phyloP scores from a whole-genome alignment of 2,888 invertebrate species.

The Limnephilus marmoratus region DNA sequence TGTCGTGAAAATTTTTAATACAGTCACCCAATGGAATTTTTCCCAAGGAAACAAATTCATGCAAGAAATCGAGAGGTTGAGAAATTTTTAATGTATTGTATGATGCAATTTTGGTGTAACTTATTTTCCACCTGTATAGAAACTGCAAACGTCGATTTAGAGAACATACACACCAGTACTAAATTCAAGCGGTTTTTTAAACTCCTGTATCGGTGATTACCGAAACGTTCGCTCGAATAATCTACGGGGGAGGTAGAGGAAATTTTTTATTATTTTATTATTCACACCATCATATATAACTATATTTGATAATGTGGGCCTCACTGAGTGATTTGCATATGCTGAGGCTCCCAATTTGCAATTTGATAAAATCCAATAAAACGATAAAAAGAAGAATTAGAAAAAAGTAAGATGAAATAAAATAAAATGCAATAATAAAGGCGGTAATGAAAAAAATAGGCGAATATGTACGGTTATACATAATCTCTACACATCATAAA shows the following conservation, averaged over 20 bases:
- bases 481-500: no score
- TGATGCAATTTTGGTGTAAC: not conserved
- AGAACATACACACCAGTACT: not conserved
- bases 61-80: not conserved
- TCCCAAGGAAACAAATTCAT: not conserved
- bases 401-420: no score
- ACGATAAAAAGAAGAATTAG: no score
- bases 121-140: not conserved
- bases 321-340: no score
- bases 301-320: no score
- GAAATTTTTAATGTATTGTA: not conserved
- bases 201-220: not conserved
- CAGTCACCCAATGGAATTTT: not conserved
- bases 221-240: not conserved
- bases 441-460: no score
- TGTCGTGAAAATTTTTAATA: conserved; percentile 5
- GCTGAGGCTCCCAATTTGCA: no score
- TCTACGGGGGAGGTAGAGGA: not conserved
- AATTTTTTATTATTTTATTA: no score
- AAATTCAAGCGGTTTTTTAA: not conserved
- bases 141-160: not conserved
- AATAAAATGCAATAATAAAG: no score
- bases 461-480: no score
- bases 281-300: no score
- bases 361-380: no score